Percentiles rank a stretch among this genome's conserved stretches.
Conservation (phyloP, 2,797 vertebrate genomes). For the Ptychadena robeensis region DNA sequence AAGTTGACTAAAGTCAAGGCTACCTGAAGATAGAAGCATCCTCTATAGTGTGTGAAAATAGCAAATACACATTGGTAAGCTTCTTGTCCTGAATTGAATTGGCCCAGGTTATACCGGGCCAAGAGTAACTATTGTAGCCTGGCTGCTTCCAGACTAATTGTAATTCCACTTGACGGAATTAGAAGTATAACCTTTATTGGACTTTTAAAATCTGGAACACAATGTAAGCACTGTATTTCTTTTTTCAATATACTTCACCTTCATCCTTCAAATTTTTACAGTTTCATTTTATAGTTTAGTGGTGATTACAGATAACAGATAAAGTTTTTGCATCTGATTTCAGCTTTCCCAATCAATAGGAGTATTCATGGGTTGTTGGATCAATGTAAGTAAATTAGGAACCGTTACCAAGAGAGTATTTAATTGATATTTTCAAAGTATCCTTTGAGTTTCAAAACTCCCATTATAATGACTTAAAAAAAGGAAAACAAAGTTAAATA, state of each 20-base stretch:
- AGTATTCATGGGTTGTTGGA: not conserved
- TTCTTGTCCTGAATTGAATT: no score
- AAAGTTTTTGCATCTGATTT: not conserved
- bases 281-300: constrained; percentile 35
- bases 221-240: not conserved
- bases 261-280: constrained; percentile 47
- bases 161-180: not conserved
- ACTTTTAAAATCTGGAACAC: not conserved
- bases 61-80: no score
- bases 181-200: not conserved
- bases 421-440: not conserved
- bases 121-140: not conserved
- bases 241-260: constrained; percentile 19
- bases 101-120: no score
- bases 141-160: not conserved
- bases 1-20: no score
- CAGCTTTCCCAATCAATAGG: not conserved
- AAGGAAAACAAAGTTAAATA: no score
- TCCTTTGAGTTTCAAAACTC: not conserved
- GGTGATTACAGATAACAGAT: constrained; percentile 6
- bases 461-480: not conserved
- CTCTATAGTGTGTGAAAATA: no score
- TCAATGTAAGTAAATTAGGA: not conserved
- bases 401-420: not conserved
- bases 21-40: no score